A percentile compares a stretch with the other conserved stretches of the same genome.
phyloP scores from a whole-genome alignment of 2,113 vertebrate species.

The Vidua macroura region DNA sequence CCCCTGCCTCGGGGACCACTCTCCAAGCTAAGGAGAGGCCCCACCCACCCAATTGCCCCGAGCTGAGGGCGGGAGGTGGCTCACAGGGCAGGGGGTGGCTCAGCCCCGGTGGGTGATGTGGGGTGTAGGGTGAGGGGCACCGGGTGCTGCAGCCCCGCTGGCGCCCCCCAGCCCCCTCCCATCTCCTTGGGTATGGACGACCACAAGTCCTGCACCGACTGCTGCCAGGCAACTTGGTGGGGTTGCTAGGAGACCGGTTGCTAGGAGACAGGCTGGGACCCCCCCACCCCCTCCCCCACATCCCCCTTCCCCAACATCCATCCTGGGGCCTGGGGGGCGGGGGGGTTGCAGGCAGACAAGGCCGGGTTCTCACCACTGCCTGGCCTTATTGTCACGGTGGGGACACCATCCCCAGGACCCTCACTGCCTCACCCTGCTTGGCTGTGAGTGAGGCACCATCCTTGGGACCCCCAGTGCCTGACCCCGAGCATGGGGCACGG shows the following conservation, averaged over 20 bases:
- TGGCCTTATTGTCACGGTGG: fast-evolving
- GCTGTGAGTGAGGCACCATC: neutral
- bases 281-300: neutral
- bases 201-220: neutral
- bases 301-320: neutral
- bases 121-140: neutral
- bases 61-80: too few relatives aligned
- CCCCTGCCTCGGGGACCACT: fast-evolving
- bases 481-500: neutral
- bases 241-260: neutral
- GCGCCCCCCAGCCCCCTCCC: neutral
- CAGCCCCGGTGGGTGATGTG: neutral
- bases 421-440: too few relatives aligned
- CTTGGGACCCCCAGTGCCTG: neutral
- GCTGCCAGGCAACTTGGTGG: neutral
- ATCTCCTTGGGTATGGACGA: neutral
- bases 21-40: neutral
- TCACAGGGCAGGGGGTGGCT: fast-evolving
- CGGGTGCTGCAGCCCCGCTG: neutral
- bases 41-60: fast-evolving
- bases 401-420: neutral
- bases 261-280: neutral
- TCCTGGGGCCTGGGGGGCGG: neutral
- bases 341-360: neutral
- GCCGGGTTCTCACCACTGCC: neutral